These are phyloP conservation scores for Theretra japonica DNA, from an alignment of 2,888 invertebrate species.

Conservation along the genomic window DNA sequence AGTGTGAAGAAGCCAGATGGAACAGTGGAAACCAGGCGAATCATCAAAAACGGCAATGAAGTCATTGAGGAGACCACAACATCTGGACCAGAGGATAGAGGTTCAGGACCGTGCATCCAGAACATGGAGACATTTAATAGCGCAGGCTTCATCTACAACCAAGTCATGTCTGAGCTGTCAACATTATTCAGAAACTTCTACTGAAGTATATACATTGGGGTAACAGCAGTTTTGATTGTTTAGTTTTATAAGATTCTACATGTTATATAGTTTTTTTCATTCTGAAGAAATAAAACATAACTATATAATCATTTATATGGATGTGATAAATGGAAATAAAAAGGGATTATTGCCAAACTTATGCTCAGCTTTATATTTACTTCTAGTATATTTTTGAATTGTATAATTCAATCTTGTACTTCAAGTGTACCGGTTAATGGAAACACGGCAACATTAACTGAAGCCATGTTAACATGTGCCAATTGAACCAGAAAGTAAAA, in stretches of 20 bases:
- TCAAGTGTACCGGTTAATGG: background rate
- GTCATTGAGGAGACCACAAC: slow-evolving; percentile 72
- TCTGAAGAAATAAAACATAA: background rate
- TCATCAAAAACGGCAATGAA: slow-evolving; percentile 74
- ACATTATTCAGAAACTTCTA: slow-evolving; percentile 71
- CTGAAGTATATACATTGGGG: slow-evolving; percentile 42
- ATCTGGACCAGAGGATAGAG: slow-evolving; percentile 49
- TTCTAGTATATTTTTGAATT: background rate
- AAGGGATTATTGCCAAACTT: background rate
- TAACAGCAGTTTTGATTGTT: slow-evolving; percentile 19
- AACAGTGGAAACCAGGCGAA: slow-evolving; percentile 70
- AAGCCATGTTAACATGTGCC: no score
- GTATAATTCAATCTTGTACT: background rate
- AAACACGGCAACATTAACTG: no score
- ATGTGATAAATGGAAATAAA: slow-evolving; percentile 14
- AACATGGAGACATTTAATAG: slow-evolving; percentile 57
- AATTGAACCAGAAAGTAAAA: no score
- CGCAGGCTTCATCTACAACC: slow-evolving; percentile 55
- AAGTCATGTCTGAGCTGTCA: slow-evolving; percentile 62
- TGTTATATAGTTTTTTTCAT: slow-evolving; percentile 15
- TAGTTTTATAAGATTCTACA: slow-evolving; percentile 26
- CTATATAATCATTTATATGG: background rate
- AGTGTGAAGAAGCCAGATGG: slow-evolving; percentile 76
- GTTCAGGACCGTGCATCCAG: slow-evolving; percentile 45
- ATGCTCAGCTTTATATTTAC: slow-evolving; percentile 5